Base-by-base conservation (phyloP, 2,797 vertebrate genomes). In the Cuculus canorus region DNA sequence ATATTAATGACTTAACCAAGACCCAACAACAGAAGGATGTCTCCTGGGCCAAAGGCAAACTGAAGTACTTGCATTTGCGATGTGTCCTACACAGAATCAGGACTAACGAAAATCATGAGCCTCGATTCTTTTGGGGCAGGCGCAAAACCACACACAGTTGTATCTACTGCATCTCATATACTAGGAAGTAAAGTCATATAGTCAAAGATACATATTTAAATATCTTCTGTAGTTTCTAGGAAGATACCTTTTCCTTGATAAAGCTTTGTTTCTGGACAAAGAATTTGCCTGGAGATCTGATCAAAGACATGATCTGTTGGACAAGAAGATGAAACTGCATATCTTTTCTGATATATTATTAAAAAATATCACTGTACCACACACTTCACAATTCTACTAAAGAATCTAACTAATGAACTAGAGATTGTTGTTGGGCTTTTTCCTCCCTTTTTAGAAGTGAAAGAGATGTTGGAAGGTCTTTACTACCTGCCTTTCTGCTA, bases 401-500 rank as follows among this genome's bases (percentile, higher is more conserved):
- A 94, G 82, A 90, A 89, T 70, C n/a, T 84, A 71, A 68, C 65
- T 96, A 92, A 96, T 88, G 95, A 94, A 96, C 94, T 92, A 95
- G 70, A 95, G 32, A 88, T 79, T 93, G 75, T 85, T 95, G 80
- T 90, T 88, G 71, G 70, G 73, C 37, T 80, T 92, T 89, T 76
- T 64, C 56, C 54, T 52, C 8, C 7, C 8, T 23, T 92, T 95
- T 93, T 71, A 85, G 53, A 94, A 81, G 79, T 70, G 88, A 91
- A 85, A 96, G 3, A 5, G 52, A 70, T 84, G 53, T 93, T 84
- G 56, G 5, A 96, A 87, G 90, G 85, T 96, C 95, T 96, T 94
- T 94, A 85, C 89, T 91, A 96, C 83, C 90, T 97, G 35, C 79
- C 86, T 95, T 95, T 96, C 96, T 97, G 77, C 96, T 87, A 97